These are phyloP conservation scores for Coracias cyanogaster DNA, from an alignment of 2,797 vertebrate species.

Conservation along the genomic window DNA sequence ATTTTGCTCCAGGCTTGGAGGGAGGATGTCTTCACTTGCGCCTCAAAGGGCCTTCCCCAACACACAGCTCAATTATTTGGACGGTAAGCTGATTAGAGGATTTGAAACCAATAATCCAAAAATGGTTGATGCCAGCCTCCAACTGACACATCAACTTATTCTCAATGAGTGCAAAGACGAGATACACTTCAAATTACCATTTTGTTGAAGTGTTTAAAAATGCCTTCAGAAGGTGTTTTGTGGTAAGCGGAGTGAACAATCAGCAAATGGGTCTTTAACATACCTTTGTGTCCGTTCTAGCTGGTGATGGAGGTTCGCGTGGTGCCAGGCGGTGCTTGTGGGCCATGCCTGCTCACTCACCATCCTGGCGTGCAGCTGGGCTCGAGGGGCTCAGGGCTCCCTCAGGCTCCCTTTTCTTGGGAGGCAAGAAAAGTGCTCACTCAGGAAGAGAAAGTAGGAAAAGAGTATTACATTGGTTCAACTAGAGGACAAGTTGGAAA, in stretches of 20 bases:
- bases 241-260: not conserved
- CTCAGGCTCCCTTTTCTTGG: not conserved
- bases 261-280: not conserved
- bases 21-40: not conserved
- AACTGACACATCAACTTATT: constrained; percentile 11
- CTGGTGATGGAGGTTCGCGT: not conserved
- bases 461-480: not conserved
- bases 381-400: rapidly evolving
- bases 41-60: constrained; percentile 13
- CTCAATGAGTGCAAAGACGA: not conserved
- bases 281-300: not conserved
- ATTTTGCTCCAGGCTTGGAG: not conserved
- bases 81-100: constrained; percentile 67
- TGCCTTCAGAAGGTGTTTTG: rapidly evolving
- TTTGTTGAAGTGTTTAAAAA: not conserved
- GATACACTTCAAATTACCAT: not conserved
- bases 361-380: rapidly evolving
- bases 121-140: constrained; percentile 36
- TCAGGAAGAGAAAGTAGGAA: not conserved
- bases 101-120: constrained; percentile 63
- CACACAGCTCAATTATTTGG: constrained; percentile 57
- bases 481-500: not conserved
- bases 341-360: rapidly evolving
- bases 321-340: rapidly evolving
- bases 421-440: not conserved